Base-by-base conservation (phyloP, 2,113 vertebrate species). In the Cinclus cinclus region DNA sequence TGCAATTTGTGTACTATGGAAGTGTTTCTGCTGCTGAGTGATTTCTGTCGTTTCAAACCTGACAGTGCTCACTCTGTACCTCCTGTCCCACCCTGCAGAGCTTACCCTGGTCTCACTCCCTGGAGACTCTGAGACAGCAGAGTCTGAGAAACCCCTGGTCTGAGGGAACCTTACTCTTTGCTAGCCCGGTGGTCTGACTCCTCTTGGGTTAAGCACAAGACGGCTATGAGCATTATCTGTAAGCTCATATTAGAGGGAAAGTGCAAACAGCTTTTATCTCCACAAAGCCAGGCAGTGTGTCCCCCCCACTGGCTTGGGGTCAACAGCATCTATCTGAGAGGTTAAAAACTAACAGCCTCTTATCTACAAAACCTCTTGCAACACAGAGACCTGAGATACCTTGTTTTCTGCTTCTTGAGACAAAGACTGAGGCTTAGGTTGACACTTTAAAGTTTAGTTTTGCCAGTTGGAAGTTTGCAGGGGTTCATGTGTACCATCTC, bases 241-340 rank as follows among this genome's bases (percentile, higher is more conserved):
- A 37, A 63, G 42, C 1, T 52, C 27, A 30, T 30, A 30, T 52
- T 52, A 52, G 1, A 90, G 76, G 59, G 76, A 94, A 96, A 92
- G 88, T 64, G 58, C 88, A 90, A 95, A 89, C 80, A 89, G 80
- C 73, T 93, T 94, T 94, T 94, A 97, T 94, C 94, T 93, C 33
- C 41, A 10, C 4, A 3, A 91, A 88, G 76, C 39, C 90, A 95
- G 78, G 89, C 82, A 33, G 46, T 2, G 28, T 67, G 59, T 77
- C 10, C 52, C 78, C 78, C 50, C 14, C 59, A 55, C 69, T 7
- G 0, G 20, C 47, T 59, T 73, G 31, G 37, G 82, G 84, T 85
- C 67, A 73, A 73, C 67, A 9, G 2, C 22, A 15, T 47, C 89
- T 80, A 35, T 76, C 84, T 63, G 17, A 16, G 10, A 4, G 4